Base-by-base conservation (phyloP, 1,140 invertebrate species). In the Mizuhopecten yessoensis region DNA sequence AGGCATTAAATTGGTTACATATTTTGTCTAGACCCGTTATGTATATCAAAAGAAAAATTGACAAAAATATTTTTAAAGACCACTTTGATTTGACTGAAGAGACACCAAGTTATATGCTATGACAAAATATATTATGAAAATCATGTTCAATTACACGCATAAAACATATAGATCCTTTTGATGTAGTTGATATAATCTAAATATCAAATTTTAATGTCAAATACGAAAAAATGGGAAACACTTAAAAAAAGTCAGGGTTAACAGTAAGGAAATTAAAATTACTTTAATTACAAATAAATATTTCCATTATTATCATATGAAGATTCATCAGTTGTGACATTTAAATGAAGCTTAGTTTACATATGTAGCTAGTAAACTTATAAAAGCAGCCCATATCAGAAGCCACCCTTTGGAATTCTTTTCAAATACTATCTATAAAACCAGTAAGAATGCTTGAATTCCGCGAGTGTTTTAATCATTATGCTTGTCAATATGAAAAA, bases 21-120 rank as follows among this genome's bases (percentile, higher is more conserved):
- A 75, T 75, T 75, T 75, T 75, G 57, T 75, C 57, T 75, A 75
- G 57, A 75, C 57, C 23, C 29, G 9, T n/a, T 75, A 75, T 29
- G 5, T 29, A 29, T 75, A 75, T 75, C 57, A 75, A 75, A 75
- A 75, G 57, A 75, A 75, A 75, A 75, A 75, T 29, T 75, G 23
- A 3, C 23, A 75, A 7, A 75, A n/a, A 29, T 75, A 75, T 29
- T 75, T 75, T 75, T 29, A 29, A 39, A 45, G 9, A 45, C 42
- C 17, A 75, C 5, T 75, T 75, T n/a, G 23, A 75, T 17, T 9
- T 75, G 5, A 75, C 57, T 29, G 23, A n/a, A 29, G 57, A 29
- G n/a, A 75, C 57, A 75, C 57, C 17, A 75, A 29, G 1, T 9
- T 57, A 39, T 15, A 29, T 29, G 29, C 57, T n/a, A 17, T 20